These are phyloP conservation scores for Stercorarius parasiticus DNA, from an alignment of 2,113 vertebrate species.

Conservation along the genomic window DNA sequence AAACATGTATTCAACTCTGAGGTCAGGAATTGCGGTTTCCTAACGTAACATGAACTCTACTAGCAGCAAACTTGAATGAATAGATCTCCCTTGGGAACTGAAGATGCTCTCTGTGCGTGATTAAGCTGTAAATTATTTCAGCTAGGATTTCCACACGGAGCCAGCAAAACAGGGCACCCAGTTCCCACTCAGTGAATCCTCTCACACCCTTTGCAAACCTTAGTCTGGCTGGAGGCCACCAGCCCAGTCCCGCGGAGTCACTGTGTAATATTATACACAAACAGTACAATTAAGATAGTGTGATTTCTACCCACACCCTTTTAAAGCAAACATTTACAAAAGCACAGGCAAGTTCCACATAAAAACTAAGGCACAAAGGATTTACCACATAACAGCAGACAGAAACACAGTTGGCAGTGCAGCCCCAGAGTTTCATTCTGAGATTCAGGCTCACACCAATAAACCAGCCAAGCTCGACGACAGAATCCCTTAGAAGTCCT, in stretches of 20 bases:
- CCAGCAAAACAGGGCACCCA: neutral
- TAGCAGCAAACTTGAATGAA: slow-evolving; percentile 25
- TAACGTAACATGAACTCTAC: neutral
- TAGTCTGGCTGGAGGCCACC: neutral
- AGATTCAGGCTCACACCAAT: neutral
- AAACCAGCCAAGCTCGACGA: neutral
- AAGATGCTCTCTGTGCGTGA: neutral
- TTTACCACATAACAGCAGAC: neutral
- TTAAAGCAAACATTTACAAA: slow-evolving; percentile 1
- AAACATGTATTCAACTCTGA: neutral
- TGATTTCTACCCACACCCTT: neutral
- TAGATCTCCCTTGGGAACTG: neutral
- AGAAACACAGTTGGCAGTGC: neutral
- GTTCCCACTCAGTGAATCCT: neutral
- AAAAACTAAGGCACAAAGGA: neutral
- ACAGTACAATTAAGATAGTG: neutral
- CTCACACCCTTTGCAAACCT: neutral
- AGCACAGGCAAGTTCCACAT: neutral
- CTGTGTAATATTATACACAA: neutral
- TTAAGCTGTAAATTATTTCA: neutral
- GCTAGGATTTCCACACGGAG: neutral
- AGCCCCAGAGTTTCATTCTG: neutral
- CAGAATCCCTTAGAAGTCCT: neutral
- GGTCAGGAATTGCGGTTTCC: neutral
- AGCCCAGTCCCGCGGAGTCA: neutral